Evolutionary conservation across 2,113 vertebrate genomes (phyloP), one percentile per base, ranked within the genome.

Genomic region (Chloropsis cyanopogon): DNA sequence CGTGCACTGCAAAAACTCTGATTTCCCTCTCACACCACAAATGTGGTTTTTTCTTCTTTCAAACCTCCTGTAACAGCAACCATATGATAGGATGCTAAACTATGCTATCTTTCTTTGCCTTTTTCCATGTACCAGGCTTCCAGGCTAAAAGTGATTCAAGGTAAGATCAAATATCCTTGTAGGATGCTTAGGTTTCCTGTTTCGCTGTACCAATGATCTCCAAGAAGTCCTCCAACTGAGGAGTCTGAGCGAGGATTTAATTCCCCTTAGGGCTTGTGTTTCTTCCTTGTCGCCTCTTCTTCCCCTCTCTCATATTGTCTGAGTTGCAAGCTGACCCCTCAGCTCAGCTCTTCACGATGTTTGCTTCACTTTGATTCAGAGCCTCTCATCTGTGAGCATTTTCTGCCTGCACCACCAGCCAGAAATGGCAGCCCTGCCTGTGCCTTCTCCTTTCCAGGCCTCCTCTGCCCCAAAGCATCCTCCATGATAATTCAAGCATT

Each of bases 371-470:
- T 53, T 53, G 33, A 61, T 65, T 68, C 46, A 24, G 12, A 72
- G 10, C 19, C 4, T 4, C 12, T 16, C 7, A 3, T 12, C n/a
- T 26, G 28, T 2, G 1, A 73, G 19, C 37, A 21, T 7, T 47
- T 65, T 46, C 42, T 56, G n/a, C 14, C 33, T 63, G 21, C 0
- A 4, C 5, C 9, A 24, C 33, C 29, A 29, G 12, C 13, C 7
- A 24, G 33, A 63, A 91, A 61, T 1, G 8, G 42, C 4, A 92
- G 53, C 39, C 39, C 21, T 80, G 23, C 47, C 57, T 68, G 29
- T 1, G 0, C 6, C 8, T 0, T 0, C 12, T 63, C 11, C 29
- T 76, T 88, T 17, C 14, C 53, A 16, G 6, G 31, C 22, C 37
- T 92, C 19, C 59, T 69, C 53, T 9, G 4, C 10, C 31, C 13